phyloP scores from a whole-genome alignment of 2,797 vertebrate species.

The Poeciliopsis presidionis region DNA sequence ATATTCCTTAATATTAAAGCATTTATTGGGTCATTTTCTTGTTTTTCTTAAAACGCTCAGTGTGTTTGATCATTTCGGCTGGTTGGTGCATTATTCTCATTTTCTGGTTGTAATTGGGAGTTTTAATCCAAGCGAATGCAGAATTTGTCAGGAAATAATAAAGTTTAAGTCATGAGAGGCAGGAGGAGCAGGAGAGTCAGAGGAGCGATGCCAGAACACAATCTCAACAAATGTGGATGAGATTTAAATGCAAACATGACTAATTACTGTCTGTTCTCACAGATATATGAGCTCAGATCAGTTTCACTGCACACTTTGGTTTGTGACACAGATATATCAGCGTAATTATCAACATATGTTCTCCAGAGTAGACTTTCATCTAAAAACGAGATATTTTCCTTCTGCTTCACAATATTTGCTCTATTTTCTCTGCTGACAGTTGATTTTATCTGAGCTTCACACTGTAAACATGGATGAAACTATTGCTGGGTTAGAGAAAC shows the following conservation, averaged over 20 bases:
- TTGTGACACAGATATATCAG: background rate
- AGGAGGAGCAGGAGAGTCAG: background rate
- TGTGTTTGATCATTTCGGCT: background rate
- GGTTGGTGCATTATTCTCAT: background rate
- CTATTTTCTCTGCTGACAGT: background rate
- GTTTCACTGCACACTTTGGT: background rate
- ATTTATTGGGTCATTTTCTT: background rate
- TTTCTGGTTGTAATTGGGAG: background rate
- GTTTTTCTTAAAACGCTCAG: background rate
- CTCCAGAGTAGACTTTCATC: background rate
- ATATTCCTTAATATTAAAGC: background rate
- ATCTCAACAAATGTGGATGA: background rate
- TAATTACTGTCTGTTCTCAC: background rate
- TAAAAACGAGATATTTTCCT: background rate
- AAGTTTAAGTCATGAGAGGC: background rate
- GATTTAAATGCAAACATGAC: background rate
- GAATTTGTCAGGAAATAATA: background rate
- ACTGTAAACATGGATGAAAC: background rate
- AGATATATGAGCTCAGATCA: background rate
- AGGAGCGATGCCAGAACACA: background rate
- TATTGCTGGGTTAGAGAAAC: background rate
- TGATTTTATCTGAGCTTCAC: background rate
- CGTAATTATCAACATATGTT: background rate
- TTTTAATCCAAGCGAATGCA: background rate
- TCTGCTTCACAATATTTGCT: background rate